These are phyloP conservation scores for Cerastoderma edule DNA, from an alignment of 2,888 invertebrate species.

Conservation along the genomic window DNA sequence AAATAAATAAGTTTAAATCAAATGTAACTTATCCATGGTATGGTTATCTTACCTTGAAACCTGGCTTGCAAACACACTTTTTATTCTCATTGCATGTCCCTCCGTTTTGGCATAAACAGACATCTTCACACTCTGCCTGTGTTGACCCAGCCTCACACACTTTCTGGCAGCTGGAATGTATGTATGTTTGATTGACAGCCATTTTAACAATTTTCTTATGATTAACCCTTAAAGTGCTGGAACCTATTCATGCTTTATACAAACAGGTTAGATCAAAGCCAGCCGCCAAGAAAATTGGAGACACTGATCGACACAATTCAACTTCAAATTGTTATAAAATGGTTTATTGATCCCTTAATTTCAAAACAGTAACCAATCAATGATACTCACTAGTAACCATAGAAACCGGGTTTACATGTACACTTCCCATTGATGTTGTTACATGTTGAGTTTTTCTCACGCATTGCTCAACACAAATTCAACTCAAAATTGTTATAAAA, in stretches of 20 bases:
- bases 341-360: background rate
- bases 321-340: too few species aligned
- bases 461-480: slow-evolving; percentile 60
- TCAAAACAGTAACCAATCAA: background rate
- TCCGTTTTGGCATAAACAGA: slow-evolving; percentile 52
- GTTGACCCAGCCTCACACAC: slow-evolving; percentile 21
- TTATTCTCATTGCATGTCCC: slow-evolving; percentile 56
- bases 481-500: slow-evolving; percentile 58
- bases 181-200: too few species aligned
- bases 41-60: slow-evolving; percentile 42
- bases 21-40: too few species aligned
- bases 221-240: too few species aligned
- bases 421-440: slow-evolving; percentile 65
- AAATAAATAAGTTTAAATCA: too few species aligned
- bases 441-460: slow-evolving; percentile 72
- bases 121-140: slow-evolving; percentile 19
- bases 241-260: too few species aligned
- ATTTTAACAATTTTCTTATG: too few species aligned
- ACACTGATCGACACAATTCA: too few species aligned
- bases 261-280: too few species aligned
- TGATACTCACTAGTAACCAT: slow-evolving; percentile 60
- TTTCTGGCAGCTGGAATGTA: slow-evolving; percentile 38
- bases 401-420: slow-evolving; percentile 63
- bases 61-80: slow-evolving; percentile 62
- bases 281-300: too few species aligned